phyloP scores from a whole-genome alignment of 2,113 vertebrate species.

The Entosphenus tridentatus region DNA sequence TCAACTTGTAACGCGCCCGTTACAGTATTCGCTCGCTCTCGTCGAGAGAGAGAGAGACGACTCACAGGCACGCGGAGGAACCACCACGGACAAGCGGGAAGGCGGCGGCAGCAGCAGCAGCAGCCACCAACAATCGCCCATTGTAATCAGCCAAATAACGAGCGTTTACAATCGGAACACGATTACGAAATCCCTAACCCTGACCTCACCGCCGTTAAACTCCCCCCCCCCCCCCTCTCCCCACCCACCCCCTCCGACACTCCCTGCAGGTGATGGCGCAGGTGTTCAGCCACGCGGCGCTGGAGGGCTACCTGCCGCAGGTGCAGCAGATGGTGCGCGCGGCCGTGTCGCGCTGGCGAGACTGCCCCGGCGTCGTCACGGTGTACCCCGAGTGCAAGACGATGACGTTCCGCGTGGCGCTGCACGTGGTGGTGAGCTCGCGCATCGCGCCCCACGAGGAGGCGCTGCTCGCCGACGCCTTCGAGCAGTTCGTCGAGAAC shows the following conservation, averaged over 20 bases:
- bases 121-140: too few relatives aligned
- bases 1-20: too few relatives aligned
- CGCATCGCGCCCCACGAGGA: conserved; percentile 68
- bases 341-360: conserved; percentile 69
- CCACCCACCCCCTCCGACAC: not conserved
- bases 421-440: conserved; percentile 76
- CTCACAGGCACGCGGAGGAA: too few relatives aligned
- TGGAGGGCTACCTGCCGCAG: conserved; percentile 84
- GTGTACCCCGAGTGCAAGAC: conserved; percentile 81
- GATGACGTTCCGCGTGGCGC: conserved; percentile 80
- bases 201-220: too few relatives aligned
- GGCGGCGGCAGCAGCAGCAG: too few relatives aligned
- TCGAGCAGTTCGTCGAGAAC: conserved; percentile 87
- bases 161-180: too few relatives aligned
- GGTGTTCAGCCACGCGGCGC: conserved; percentile 79
- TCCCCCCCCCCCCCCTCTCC: not conserved
- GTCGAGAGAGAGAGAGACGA: too few relatives aligned
- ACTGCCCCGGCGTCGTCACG: conserved; percentile 56
- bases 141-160: too few relatives aligned
- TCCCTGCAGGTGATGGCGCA: conserved; percentile 60
- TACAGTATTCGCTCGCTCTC: too few relatives aligned
- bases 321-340: conserved; percentile 92
- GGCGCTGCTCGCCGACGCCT: conserved; percentile 50
- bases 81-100: too few relatives aligned
- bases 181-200: too few relatives aligned